phyloP scores from a whole-genome alignment of 2,888 invertebrate species.

The Aethes cnicana region DNA sequence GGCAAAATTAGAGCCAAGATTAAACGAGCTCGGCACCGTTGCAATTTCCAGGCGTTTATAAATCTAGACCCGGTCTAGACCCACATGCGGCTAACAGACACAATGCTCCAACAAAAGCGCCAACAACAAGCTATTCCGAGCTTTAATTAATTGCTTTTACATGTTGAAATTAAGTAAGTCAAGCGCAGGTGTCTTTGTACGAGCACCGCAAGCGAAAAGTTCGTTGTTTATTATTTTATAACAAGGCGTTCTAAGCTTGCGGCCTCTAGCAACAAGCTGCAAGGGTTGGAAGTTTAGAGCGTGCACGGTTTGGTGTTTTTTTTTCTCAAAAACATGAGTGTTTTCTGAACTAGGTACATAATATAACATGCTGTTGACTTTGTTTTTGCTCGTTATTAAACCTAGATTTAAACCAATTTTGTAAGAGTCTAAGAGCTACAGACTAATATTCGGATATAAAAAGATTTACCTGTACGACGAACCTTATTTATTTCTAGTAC shows the following conservation, averaged over 20 bases:
- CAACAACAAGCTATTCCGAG: slow-evolving; percentile 27
- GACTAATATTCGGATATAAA: too few relatives aligned
- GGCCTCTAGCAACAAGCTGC: background rate
- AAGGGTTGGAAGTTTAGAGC: too few relatives aligned
- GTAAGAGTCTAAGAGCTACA: too few relatives aligned
- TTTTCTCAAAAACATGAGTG: too few relatives aligned
- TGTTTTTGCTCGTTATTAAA: too few relatives aligned
- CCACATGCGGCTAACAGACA: slow-evolving; percentile 14
- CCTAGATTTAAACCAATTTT: too few relatives aligned
- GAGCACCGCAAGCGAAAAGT: slow-evolving; percentile 17
- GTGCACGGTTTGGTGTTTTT: too few relatives aligned
- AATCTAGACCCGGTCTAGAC: slow-evolving; percentile 27
- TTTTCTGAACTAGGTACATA: too few relatives aligned
- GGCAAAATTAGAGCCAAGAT: background rate
- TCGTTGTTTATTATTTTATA: slow-evolving; percentile 27
- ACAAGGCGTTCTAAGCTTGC: slow-evolving; percentile 7
- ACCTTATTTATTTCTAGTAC: too few relatives aligned
- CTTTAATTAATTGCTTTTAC: slow-evolving; percentile 28
- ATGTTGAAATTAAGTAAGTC: slow-evolving; percentile 28
- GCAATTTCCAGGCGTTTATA: slow-evolving; percentile 20
- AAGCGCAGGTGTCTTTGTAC: slow-evolving; percentile 30
- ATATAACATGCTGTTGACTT: too few relatives aligned
- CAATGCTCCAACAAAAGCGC: slow-evolving; percentile 22
- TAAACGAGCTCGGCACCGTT: slow-evolving; percentile 1
- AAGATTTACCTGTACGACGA: too few relatives aligned